Conservation (phyloP, 2,888 invertebrate species). For the Diogma glabrata region DNA sequence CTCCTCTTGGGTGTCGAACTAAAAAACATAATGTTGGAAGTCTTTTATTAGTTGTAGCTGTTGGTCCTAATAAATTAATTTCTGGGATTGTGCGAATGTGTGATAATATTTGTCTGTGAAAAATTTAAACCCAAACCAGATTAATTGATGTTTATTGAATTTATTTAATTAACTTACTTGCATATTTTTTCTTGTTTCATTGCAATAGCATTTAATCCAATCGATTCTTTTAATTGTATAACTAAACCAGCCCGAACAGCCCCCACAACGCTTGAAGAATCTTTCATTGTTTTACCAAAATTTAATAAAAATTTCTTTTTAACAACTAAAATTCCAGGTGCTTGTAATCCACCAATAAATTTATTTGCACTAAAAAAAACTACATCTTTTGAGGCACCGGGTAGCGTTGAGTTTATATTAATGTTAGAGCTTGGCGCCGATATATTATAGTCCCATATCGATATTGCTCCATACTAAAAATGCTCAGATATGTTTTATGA, state of each 20-base stretch:
- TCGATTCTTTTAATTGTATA: constrained; percentile 72
- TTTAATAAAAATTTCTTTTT: constrained; percentile 6
- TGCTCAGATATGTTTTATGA: constrained; percentile 22
- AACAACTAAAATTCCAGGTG: constrained; percentile 39
- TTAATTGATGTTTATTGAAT: too few species aligned
- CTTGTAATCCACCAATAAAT: constrained; percentile 81
- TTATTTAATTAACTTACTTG: constrained; percentile 53
- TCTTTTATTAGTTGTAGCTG: constrained; percentile 50
- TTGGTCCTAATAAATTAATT: constrained; percentile 63
- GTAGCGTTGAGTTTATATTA: constrained; percentile 72
- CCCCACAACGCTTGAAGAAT: constrained; percentile 66
- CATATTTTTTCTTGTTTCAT: constrained; percentile 60
- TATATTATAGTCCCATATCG: constrained; percentile 85
- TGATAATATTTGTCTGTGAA: constrained; percentile 62
- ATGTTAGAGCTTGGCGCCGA: constrained; percentile 69
- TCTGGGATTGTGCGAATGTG: constrained; percentile 69
- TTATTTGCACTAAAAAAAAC: constrained; percentile 83
- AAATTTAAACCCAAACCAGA: constrained; percentile 9
- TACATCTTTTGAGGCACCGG: constrained; percentile 74
- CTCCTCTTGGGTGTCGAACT: constrained; percentile 67
- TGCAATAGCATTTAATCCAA: constrained; percentile 61
- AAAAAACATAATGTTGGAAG: constrained; percentile 79
- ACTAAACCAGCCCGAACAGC: constrained; percentile 75
- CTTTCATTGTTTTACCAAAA: not conserved
- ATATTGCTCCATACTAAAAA: constrained; percentile 71